Base-by-base conservation (phyloP, 2,113 vertebrate species). In the Sceloporus undulatus region DNA sequence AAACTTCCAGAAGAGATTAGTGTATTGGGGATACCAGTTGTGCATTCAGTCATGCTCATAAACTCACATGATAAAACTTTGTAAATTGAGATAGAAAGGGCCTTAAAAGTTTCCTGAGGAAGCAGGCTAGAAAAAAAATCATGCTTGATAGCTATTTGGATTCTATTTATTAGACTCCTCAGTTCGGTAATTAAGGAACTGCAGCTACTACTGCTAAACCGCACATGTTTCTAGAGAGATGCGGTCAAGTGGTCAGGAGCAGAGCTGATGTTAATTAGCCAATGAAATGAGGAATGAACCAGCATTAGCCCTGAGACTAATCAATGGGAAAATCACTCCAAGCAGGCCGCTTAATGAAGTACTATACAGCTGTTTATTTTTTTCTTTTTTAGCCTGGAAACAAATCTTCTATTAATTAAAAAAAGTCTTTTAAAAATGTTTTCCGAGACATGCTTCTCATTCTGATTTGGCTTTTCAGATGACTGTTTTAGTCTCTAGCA, bases 261-360 rank as follows among this genome's bases (percentile, higher is more conserved):
- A 91, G 96, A 92, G 87, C 95, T 95, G 96, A 97, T 97, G 97
- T 96, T 98, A 98, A 98, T 98, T 98, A 98, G 97, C n/a, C 96
- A 96, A 96, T 96, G 97, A 97, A 97, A 97, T 97, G 97, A 97
- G 97, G 96, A 98, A 98, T 97, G 98, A 98, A 97, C 97, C 94
- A 95, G 98, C 98, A 98, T 98, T 98, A 98, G 98, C 97, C 96
- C 96, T 95, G 97, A 97, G 97, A 98, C 97, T 98, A 99, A 99
- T 99, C 98, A 98, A 98, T 98, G 97, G 96, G 97, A 99, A 88
- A 98, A 98, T 97, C 98, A 98, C 97, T 98, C 95, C 93, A 95
- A 97, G 96, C 95, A 96, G 95, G 95, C 95, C 95, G 94, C 95
- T 96, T 98, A 98, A 98, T 98, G 97, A 96, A 97, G 97, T 97